phyloP scores from a whole-genome alignment of 2,113 vertebrate genomes.

The Lanius collurio region DNA sequence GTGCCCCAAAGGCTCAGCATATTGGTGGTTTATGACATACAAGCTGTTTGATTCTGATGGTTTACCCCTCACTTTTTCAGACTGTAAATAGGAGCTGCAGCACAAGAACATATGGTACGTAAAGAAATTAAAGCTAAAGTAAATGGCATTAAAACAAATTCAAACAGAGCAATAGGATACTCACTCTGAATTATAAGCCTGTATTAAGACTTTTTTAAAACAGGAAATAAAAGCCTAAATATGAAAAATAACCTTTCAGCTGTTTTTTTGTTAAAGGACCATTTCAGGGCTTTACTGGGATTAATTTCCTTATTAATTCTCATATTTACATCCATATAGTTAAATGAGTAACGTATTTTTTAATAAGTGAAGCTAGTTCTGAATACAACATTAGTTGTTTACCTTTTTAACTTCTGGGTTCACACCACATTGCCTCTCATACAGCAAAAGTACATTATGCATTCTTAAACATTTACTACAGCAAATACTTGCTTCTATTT shows the following conservation, averaged over 20 bases:
- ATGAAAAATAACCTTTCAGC: not conserved
- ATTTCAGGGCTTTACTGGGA: not conserved
- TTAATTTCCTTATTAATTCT: conserved; percentile 18
- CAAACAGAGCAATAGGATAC: conserved; percentile 63
- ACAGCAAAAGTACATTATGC: not conserved
- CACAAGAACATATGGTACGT: conserved; percentile 71
- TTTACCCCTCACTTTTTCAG: conserved; percentile 57
- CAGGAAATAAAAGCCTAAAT: conserved; percentile 12
- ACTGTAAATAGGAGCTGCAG: conserved; percentile 66
- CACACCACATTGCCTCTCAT: not conserved
- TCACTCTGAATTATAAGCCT: conserved; percentile 53
- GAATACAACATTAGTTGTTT: not conserved
- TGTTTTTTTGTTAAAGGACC: not conserved
- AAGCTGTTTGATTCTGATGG: conserved; percentile 69
- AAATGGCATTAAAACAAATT: conserved; percentile 76
- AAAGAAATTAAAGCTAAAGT: conserved; percentile 69
- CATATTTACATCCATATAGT: not conserved
- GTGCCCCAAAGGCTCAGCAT: conserved; percentile 68
- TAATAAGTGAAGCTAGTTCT: not conserved
- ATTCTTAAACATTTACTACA: not conserved
- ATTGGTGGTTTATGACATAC: conserved; percentile 72
- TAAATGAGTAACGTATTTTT: not conserved
- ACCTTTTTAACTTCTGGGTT: not conserved
- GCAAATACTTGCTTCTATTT: not conserved
- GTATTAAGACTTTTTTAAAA: conserved; percentile 18